Conservation (phyloP, 1,140 invertebrate genomes). For the Eumaeus atala region DNA sequence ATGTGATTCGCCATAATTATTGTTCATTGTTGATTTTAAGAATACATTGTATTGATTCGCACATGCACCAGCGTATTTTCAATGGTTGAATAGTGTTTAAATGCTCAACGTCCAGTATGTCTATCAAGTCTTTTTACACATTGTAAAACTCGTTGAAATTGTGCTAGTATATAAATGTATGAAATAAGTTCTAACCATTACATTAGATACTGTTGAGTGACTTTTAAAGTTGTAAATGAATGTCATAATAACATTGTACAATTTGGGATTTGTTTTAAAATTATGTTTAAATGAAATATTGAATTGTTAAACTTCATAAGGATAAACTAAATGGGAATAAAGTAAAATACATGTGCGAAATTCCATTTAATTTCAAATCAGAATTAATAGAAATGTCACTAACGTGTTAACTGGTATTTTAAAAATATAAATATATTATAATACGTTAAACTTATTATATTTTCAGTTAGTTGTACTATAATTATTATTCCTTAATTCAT, state of each 20-base stretch:
- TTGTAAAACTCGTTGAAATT: constrained; percentile 23
- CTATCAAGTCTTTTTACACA: constrained; percentile 8
- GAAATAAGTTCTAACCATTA: neutral
- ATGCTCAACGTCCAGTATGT: constrained; percentile 53
- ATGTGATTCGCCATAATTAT: constrained; percentile 58
- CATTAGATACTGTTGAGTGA: too few species aligned
- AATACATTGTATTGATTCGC: constrained; percentile 52
- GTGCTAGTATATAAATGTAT: constrained; percentile 20
- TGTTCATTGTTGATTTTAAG: constrained; percentile 62
- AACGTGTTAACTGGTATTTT: constrained; percentile 36
- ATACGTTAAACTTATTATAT: constrained; percentile 45
- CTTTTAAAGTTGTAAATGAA: too few species aligned
- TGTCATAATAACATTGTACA: too few species aligned
- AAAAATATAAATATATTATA: constrained; percentile 28
- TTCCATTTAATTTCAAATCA: too few species aligned
- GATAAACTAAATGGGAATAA: too few species aligned
- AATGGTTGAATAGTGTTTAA: constrained; percentile 43
- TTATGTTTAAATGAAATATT: too few species aligned
- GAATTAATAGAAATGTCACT: constrained; percentile 13
- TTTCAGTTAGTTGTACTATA: constrained; percentile 30
- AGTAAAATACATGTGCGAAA: too few species aligned
- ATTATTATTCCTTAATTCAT: constrained; percentile 63
- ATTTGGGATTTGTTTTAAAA: too few species aligned
- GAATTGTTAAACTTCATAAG: too few species aligned
- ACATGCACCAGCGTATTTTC: constrained; percentile 52